phyloP scores from a whole-genome alignment of 2,888 invertebrate genomes.

The Idaea dimidiata region DNA sequence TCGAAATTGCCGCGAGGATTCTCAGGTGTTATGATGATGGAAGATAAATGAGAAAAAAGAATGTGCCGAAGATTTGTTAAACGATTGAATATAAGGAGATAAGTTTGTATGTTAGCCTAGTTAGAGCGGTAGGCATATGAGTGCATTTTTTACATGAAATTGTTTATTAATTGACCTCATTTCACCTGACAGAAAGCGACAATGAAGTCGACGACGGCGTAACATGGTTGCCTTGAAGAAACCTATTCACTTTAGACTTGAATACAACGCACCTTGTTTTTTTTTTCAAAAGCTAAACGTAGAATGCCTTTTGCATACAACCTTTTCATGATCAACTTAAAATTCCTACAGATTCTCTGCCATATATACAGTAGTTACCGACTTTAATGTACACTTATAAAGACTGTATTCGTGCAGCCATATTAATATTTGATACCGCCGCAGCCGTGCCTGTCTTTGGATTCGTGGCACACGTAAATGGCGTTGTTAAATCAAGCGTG shows the following conservation, averaged over 20 bases:
- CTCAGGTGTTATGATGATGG: neutral
- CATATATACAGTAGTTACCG: neutral
- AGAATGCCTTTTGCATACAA: neutral
- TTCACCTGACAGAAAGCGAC: too few species aligned
- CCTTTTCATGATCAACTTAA: neutral
- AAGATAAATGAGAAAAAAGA: neutral
- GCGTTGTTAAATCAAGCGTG: constrained; percentile 51
- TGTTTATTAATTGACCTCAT: too few species aligned
- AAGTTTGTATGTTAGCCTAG: neutral
- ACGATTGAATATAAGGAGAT: neutral
- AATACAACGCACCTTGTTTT: too few species aligned
- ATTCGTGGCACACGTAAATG: constrained; percentile 36
- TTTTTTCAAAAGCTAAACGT: neutral
- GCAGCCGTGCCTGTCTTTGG: constrained; percentile 20
- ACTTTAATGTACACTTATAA: neutral
- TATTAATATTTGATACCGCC: constrained; percentile 49
- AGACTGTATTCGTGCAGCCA: neutral
- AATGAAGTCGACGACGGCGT: too few species aligned
- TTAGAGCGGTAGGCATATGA: neutral
- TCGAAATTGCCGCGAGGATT: neutral
- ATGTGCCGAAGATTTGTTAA: neutral
- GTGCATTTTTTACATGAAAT: too few species aligned
- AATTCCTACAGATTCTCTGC: neutral
- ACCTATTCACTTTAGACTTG: too few species aligned
- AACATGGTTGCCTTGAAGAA: too few species aligned